Percentiles rank a stretch among this genome's conserved stretches.
phyloP scores from a whole-genome alignment of 2,113 vertebrate genomes.

The Nesoenas mayeri region DNA sequence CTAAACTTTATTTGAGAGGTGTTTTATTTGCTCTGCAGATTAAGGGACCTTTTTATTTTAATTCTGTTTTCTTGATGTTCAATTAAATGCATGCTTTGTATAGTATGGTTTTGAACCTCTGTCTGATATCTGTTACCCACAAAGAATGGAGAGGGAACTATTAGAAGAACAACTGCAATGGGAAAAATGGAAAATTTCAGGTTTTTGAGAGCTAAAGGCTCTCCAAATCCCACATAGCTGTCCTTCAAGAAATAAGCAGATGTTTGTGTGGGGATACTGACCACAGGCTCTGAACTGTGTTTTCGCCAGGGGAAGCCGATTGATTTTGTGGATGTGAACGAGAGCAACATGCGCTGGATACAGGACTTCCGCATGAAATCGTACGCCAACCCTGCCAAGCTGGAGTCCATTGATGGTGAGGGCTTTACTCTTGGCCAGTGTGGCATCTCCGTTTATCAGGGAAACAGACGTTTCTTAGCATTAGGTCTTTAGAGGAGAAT shows the following conservation, averaged over 20 bases:
- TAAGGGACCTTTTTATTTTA: too few relatives aligned
- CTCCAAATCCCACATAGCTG: fast-evolving
- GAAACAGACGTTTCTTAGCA: not conserved
- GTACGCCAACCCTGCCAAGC: conserved; percentile 88
- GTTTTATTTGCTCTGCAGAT: not conserved
- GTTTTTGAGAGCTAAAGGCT: not conserved
- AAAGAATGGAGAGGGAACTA: not conserved
- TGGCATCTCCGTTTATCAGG: too few relatives aligned
- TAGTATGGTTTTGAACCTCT: not conserved
- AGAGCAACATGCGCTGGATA: conserved; percentile 88
- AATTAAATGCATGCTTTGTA: not conserved
- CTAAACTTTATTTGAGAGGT: not conserved
- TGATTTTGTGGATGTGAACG: conserved; percentile 88
- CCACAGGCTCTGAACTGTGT: fast-evolving
- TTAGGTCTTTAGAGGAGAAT: not conserved
- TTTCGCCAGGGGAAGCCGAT: conserved; percentile 86
- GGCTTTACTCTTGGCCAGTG: not conserved
- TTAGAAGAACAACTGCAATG: not conserved
- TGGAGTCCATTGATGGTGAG: conserved; percentile 92
- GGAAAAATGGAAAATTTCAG: not conserved
- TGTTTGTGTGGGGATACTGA: not conserved
- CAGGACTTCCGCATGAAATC: conserved; percentile 94
- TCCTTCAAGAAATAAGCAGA: fast-evolving
- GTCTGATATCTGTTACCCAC: not conserved
- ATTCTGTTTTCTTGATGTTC: not conserved